Conservation (phyloP, 2,113 vertebrate species). For the Platichthys flesus region DNA sequence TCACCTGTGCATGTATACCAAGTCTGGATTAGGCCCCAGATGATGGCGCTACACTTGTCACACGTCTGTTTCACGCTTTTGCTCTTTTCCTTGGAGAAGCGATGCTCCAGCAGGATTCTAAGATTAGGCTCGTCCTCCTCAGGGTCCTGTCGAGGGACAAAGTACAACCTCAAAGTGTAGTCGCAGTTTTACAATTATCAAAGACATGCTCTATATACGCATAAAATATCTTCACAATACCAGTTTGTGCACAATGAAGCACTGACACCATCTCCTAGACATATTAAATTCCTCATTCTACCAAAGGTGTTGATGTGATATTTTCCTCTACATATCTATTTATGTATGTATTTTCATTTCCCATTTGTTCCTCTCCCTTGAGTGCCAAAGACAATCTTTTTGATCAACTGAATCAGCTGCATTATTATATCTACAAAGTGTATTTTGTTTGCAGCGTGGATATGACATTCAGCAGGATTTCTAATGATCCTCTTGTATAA, state of each 20-base stretch:
- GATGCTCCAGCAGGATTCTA: constrained; percentile 90
- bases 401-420: neutral
- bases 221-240: neutral
- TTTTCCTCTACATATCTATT: neutral
- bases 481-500: too few species aligned
- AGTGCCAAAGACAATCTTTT: neutral
- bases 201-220: neutral
- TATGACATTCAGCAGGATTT: neutral
- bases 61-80: constrained; percentile 97
- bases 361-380: neutral
- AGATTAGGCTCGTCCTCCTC: constrained; percentile 94
- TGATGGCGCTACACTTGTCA: constrained; percentile 94
- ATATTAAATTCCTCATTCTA: too few species aligned
- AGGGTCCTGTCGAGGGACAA: constrained; percentile 85
- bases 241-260: neutral
- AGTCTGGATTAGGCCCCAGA: constrained; percentile 98
- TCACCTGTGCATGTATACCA: constrained; percentile 99
- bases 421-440: neutral
- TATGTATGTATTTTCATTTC: too few species aligned
- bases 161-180: neutral
- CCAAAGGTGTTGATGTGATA: neutral
- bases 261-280: too few species aligned
- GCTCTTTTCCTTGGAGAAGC: constrained; percentile 98
- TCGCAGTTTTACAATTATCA: neutral
- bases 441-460: neutral